Percentiles rank a stretch among this genome's conserved stretches.
Evolutionary conservation across 1,140 invertebrate genomes (phyloP).

Genomic region (Aplysia californica): DNA sequence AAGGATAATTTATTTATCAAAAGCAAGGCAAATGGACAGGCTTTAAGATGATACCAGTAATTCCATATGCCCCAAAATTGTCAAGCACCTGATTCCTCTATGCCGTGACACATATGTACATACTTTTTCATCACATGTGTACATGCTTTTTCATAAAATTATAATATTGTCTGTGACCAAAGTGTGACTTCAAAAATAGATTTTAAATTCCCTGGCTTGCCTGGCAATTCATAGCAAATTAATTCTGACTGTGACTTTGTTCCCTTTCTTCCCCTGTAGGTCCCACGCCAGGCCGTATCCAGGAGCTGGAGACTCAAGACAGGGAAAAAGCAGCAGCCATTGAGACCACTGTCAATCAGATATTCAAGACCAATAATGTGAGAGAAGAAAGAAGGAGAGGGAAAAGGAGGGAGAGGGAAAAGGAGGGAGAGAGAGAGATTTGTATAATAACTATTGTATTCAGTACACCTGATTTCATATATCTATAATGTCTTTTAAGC

Average conservation of each 20-base stretch:
- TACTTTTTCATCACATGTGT: neutral
- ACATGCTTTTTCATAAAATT: neutral
- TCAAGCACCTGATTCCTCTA: too few relatives aligned
- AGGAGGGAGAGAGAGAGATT: too few relatives aligned
- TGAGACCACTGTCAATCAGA: neutral
- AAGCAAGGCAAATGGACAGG: too few relatives aligned
- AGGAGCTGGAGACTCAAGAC: constrained; percentile 11
- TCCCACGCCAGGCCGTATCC: constrained; percentile 2
- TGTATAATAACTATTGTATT: too few relatives aligned
- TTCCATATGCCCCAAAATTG: too few relatives aligned
- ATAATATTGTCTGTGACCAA: neutral
- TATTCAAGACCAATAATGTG: constrained; percentile 10
- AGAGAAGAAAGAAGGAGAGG: neutral
- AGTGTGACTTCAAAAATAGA: neutral
- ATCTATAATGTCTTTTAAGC: too few relatives aligned
- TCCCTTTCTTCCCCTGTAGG: neutral
- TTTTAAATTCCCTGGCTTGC: neutral
- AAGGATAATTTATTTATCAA: neutral
- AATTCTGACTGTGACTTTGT: neutral
- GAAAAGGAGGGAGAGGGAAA: neutral
- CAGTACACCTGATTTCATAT: too few relatives aligned
- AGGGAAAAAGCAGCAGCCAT: constrained; percentile 1
- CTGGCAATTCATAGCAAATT: too few relatives aligned
- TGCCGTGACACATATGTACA: too few relatives aligned
- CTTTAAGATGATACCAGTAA: too few relatives aligned